Percentiles rank a stretch among this genome's conserved stretches.
phyloP scores from a whole-genome alignment of 2,888 invertebrate genomes.

The Actias luna region DNA sequence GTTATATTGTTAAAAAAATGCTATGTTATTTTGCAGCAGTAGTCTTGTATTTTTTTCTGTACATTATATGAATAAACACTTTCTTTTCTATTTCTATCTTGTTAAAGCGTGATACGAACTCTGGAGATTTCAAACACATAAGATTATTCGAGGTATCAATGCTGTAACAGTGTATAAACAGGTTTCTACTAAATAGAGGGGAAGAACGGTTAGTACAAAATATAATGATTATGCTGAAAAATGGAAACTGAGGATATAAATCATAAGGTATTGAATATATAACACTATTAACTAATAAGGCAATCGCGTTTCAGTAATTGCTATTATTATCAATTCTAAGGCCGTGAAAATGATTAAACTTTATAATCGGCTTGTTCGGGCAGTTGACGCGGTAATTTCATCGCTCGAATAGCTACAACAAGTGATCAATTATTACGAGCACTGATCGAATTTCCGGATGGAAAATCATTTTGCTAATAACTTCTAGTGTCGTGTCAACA shows the following conservation, averaged over 20 bases:
- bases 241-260: not conserved
- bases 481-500: not conserved
- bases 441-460: constrained; percentile 11
- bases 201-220: not conserved
- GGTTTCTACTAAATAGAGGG: too few species aligned
- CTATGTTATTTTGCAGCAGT: too few species aligned
- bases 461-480: constrained; percentile 1
- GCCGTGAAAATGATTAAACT: constrained; percentile 33
- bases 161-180: too few species aligned
- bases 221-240: not conserved
- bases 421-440: constrained; percentile 10
- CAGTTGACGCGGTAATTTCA: constrained; percentile 30
- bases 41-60: too few species aligned
- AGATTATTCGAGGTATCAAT: too few species aligned
- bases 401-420: constrained; percentile 16
- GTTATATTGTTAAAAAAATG: too few species aligned
- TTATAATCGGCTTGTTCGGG: constrained; percentile 23
- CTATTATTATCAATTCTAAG: constrained; percentile 34
- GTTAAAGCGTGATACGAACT: too few species aligned
- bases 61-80: too few species aligned
- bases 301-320: constrained; percentile 25
- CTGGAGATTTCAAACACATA: too few species aligned
- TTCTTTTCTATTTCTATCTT: too few species aligned
- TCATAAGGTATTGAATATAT: not conserved
- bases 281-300: constrained; percentile 9